Evolutionary conservation across 2,888 invertebrate species (phyloP), one percentile per base, ranked within the genome.

Genomic region (Diaprepes abbreviatus): DNA sequence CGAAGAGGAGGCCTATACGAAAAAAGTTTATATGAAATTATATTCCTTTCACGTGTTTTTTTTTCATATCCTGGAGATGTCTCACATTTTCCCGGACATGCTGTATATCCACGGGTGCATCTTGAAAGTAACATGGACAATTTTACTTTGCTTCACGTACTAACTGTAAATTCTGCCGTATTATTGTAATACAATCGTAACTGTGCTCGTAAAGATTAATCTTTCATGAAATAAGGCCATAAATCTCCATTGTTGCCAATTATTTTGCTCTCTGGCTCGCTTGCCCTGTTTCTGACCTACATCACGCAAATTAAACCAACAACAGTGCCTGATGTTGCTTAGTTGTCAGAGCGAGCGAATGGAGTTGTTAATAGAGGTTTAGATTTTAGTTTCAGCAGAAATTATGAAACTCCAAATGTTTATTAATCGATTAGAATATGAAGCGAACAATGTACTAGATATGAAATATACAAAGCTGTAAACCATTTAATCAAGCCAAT

Each of bases 201-300:
- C 12, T 21, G 24, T 24, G 55, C 28, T 45, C 31, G 38, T 65
- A 33, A 43, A 40, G 60, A 62, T 55, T 60, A 67, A 67, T 67
- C 60, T 59, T 60, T 67, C 67, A 67, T 55, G 67, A 67, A 62
- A 67, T 67, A 60, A 60, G 60, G 43, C 16, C 36, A 67, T 67
- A 67, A 67, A 67, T 67, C 67, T 67, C 54, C 62, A 60, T 60
- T 60, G 62, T 67, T 67, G 45, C 67, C 67, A 60, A 67, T 67
- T 67, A 67, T 59, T 54, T 60, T 59, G 67, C 40, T 48, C 60
- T 62, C 35, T 33, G 33, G 50, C 54, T 64, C 35, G 54, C 55
- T 54, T 43, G 33, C 54, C 64, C 64, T 17, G 43, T 55, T 55
- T 40, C 64, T 64, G 64, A 64, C 64, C 64, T 64, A 64, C 64